These are phyloP conservation scores for Capra hircus DNA, from an alignment of 2,113 vertebrate genomes.

Conservation along the genomic window DNA sequence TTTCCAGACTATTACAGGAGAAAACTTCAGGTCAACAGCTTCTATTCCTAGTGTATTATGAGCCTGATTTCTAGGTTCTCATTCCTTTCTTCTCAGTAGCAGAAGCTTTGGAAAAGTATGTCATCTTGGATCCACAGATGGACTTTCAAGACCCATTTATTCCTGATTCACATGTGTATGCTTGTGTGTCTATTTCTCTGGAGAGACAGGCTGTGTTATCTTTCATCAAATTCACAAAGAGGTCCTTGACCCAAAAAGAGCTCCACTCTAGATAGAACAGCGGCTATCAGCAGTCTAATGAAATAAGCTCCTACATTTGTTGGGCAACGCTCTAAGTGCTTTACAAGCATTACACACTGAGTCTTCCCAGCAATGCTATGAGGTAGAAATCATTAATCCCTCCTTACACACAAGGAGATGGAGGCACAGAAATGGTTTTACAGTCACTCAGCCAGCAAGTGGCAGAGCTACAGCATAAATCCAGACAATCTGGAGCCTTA, in stretches of 20 bases:
- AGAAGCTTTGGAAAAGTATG: not conserved
- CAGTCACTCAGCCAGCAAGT: not conserved
- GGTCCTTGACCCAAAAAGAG: not conserved
- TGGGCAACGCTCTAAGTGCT: not conserved
- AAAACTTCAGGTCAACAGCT: not conserved
- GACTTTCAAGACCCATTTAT: not conserved
- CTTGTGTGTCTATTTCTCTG: not conserved
- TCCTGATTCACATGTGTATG: not conserved
- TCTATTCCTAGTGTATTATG: not conserved
- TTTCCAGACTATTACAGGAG: not conserved
- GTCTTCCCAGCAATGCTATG: not conserved
- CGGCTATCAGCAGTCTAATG: not conserved
- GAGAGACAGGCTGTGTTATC: not conserved
- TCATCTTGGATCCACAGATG: not conserved
- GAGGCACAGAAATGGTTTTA: not conserved
- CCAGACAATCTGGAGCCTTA: not conserved
- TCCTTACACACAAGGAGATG: not conserved
- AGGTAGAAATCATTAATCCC: not conserved
- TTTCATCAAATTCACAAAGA: conserved; percentile 22
- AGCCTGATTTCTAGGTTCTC: not conserved
- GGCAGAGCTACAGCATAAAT: not conserved
- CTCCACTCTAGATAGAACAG: not conserved
- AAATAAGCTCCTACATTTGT: not conserved
- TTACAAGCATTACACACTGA: not conserved
- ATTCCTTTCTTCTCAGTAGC: not conserved